Conservation (phyloP, 2,888 invertebrate genomes). For the Drosophila neotestacea region DNA sequence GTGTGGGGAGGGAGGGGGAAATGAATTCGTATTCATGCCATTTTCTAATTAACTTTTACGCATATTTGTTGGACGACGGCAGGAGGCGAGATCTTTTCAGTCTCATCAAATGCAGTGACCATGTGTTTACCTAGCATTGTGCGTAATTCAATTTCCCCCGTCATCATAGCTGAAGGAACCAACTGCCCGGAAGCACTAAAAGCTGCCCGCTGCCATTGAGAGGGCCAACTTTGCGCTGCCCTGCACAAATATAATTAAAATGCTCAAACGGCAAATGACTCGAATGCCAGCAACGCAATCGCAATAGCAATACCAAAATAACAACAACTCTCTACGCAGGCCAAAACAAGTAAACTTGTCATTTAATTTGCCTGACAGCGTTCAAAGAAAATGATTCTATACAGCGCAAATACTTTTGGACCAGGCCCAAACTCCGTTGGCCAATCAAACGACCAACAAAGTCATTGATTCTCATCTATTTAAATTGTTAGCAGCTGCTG, state of each 20-base stretch:
- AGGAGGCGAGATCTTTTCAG: constrained; percentile 16
- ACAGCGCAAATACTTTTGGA: constrained; percentile 16
- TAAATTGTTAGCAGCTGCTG: constrained; percentile 38
- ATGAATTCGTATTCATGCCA: constrained; percentile 21
- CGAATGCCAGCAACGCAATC: constrained; percentile 49
- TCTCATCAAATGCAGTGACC: constrained; percentile 33
- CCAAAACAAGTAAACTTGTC: constrained; percentile 63
- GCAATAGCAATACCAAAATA: constrained; percentile 19
- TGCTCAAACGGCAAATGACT: constrained; percentile 60
- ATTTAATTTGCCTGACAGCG: constrained; percentile 64
- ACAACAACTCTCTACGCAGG: not conserved
- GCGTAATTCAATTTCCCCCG: constrained; percentile 62
- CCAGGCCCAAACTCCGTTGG: not conserved
- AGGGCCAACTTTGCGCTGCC: constrained; percentile 52
- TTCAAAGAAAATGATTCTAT: constrained; percentile 60
- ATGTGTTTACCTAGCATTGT: constrained; percentile 66
- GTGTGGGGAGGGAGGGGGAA: not conserved
- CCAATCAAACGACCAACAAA: constrained; percentile 40
- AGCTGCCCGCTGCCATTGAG: constrained; percentile 19
- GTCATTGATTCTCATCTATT: constrained; percentile 38
- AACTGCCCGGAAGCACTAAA: constrained; percentile 75
- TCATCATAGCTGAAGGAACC: constrained; percentile 9
- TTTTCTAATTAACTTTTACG: constrained; percentile 72
- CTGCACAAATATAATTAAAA: constrained; percentile 79
- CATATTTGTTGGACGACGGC: constrained; percentile 23